Evolutionary conservation across 2,113 vertebrate species (phyloP).

Genomic region (Anser cygnoides): DNA sequence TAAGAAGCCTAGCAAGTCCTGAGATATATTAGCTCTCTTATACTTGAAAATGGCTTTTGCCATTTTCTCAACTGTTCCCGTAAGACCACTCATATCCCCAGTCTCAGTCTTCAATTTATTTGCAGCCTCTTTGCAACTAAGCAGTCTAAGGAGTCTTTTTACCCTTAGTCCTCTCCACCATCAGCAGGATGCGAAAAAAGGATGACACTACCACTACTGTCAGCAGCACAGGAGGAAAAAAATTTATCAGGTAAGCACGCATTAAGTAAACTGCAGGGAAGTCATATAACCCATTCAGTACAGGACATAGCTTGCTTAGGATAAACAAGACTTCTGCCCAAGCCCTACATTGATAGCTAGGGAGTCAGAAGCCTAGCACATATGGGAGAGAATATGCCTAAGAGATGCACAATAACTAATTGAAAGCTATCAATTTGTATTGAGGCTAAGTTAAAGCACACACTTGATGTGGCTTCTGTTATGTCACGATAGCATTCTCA

Average conservation of each 20-base stretch:
- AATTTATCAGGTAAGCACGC: too few relatives aligned
- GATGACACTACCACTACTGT: rapidly evolving
- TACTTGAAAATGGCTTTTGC: background rate
- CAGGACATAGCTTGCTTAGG: background rate
- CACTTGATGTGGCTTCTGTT: rapidly evolving
- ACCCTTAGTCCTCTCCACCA: background rate
- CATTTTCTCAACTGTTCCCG: background rate
- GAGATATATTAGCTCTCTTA: background rate
- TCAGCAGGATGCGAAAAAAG: background rate
- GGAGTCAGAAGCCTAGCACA: rapidly evolving
- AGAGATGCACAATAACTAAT: rapidly evolving
- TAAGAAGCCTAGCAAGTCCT: background rate
- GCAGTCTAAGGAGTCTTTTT: background rate
- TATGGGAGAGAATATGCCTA: rapidly evolving
- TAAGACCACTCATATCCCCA: background rate
- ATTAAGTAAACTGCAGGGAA: background rate
- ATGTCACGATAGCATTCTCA: rapidly evolving
- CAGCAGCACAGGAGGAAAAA: background rate
- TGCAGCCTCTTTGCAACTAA: background rate
- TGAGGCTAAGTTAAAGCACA: background rate
- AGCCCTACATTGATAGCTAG: background rate
- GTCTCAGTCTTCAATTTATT: background rate
- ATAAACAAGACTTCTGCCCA: too few relatives aligned
- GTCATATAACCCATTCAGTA: rapidly evolving
- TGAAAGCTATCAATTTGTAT: background rate